These are phyloP conservation scores for Cisticola juncidis DNA, from an alignment of 2,113 vertebrate genomes.

Conservation along the genomic window DNA sequence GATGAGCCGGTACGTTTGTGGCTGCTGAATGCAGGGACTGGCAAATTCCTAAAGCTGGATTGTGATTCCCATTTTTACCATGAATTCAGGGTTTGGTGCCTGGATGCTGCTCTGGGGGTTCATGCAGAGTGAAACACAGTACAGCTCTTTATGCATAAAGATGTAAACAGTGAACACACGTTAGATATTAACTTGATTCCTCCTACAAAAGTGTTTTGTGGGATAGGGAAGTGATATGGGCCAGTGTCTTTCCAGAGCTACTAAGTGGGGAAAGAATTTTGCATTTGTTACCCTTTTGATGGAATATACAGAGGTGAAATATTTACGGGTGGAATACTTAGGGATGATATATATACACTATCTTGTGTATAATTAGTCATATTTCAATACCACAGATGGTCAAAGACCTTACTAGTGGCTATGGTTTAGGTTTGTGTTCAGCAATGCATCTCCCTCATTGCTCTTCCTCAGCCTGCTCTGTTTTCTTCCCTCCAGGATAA, in stretches of 20 bases:
- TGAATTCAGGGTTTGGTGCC: not conserved
- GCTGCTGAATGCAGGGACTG: not conserved
- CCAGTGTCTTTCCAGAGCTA: not conserved
- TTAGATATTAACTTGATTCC: not conserved
- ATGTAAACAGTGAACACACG: fast-evolving
- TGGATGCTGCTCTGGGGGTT: not conserved
- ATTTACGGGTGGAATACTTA: not conserved
- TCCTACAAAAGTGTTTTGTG: not conserved
- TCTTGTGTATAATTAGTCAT: not conserved
- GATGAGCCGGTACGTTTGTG: conserved; percentile 88
- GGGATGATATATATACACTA: not conserved
- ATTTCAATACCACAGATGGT: not conserved
- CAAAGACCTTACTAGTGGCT: not conserved
- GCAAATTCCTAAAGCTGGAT: not conserved
- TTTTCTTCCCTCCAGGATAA: conserved; percentile 76
- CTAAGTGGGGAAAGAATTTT: not conserved
- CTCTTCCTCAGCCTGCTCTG: not conserved
- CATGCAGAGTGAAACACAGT: not conserved
- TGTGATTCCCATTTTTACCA: not conserved
- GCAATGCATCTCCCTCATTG: not conserved
- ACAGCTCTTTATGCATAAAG: not conserved
- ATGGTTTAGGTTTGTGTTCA: not conserved
- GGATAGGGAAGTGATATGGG: not conserved
- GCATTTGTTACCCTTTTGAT: not conserved
- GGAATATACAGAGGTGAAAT: not conserved